Evolutionary conservation across 37 sponge, comb jelly and placozoan species (phyloP).

Genomic region (Chondrilla cf. caribensis): DNA sequence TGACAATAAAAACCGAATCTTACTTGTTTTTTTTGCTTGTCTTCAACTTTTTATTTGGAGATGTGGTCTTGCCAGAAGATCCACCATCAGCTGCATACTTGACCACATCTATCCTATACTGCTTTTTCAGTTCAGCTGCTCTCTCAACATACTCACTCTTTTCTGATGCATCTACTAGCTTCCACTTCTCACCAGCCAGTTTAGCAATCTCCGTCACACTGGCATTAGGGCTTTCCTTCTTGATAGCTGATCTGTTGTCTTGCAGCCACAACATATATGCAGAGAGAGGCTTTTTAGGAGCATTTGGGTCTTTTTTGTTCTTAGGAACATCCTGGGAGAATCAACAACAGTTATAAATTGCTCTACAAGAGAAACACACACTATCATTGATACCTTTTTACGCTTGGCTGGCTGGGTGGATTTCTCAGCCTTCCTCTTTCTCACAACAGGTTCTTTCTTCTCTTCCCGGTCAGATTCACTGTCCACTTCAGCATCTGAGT

Average conservation of each 20-base stretch:
- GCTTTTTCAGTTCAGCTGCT: conserved; percentile 40
- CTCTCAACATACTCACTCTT: conserved; percentile 71
- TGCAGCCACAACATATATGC: conserved; percentile 93
- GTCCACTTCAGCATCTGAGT: conserved; percentile 44
- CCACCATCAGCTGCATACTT: conserved; percentile 48
- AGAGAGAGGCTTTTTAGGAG: conserved; percentile 86
- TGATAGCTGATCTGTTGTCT: conserved; percentile 64
- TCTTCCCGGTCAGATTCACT: conserved; percentile 45
- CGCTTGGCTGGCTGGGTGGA: conserved; percentile 38
- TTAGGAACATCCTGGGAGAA: too few species aligned
- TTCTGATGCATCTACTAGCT: conserved; percentile 44
- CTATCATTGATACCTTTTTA: conserved; percentile 20
- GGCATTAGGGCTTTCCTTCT: conserved; percentile 60
- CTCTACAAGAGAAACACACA: too few species aligned
- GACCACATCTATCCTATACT: conserved; percentile 55
- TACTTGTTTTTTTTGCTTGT: not conserved
- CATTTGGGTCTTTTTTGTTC: conserved; percentile 78
- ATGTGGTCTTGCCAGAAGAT: conserved; percentile 12
- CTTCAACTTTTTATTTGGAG: not conserved
- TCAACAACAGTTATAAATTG: too few species aligned
- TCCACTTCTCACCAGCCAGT: conserved; percentile 90
- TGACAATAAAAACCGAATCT: too few species aligned
- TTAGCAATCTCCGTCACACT: conserved; percentile 76
- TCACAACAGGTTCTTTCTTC: conserved; percentile 13
- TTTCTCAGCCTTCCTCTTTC: conserved; percentile 55